phyloP scores from a whole-genome alignment of 2,113 vertebrate genomes.

The Prolemur simus region DNA sequence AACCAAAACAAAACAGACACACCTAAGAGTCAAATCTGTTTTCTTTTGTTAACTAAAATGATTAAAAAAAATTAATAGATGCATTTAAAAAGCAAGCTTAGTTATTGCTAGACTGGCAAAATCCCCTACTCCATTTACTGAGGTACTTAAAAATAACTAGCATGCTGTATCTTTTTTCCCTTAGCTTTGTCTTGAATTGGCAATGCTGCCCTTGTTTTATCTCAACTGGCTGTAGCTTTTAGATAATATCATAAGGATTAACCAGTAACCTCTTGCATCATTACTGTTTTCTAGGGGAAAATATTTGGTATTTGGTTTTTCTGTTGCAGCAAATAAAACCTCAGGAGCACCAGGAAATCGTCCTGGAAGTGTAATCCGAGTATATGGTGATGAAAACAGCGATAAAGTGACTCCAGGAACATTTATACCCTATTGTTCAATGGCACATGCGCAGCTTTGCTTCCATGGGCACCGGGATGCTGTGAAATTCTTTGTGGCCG shows the following conservation, averaged over 20 bases:
- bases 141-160: constrained; percentile 85
- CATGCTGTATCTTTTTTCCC: constrained; percentile 84
- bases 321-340: constrained; percentile 88
- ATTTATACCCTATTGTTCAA: constrained; percentile 96
- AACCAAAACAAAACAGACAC: constrained; percentile 21
- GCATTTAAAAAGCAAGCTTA: constrained; percentile 69
- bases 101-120: constrained; percentile 87
- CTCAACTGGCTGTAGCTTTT: constrained; percentile 88
- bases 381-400: constrained; percentile 95
- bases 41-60: constrained; percentile 56
- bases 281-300: constrained; percentile 70
- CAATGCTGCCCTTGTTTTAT: constrained; percentile 84
- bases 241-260: constrained; percentile 84
- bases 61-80: not conserved
- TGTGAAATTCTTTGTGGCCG: constrained; percentile 98
- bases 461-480: constrained; percentile 98
- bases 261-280: constrained; percentile 73
- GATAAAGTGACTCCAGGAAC: constrained; percentile 97
- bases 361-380: constrained; percentile 91
- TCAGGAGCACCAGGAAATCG: constrained; percentile 87
- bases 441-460: constrained; percentile 98
- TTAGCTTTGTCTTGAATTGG: constrained; percentile 88
- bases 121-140: constrained; percentile 86
- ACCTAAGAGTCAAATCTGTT: constrained; percentile 8
- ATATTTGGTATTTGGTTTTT: constrained; percentile 71